Percentiles rank a stretch among this genome's conserved stretches.
Evolutionary conservation across 2,888 invertebrate genomes (phyloP).

Genomic region (Nomada fucata): DNA sequence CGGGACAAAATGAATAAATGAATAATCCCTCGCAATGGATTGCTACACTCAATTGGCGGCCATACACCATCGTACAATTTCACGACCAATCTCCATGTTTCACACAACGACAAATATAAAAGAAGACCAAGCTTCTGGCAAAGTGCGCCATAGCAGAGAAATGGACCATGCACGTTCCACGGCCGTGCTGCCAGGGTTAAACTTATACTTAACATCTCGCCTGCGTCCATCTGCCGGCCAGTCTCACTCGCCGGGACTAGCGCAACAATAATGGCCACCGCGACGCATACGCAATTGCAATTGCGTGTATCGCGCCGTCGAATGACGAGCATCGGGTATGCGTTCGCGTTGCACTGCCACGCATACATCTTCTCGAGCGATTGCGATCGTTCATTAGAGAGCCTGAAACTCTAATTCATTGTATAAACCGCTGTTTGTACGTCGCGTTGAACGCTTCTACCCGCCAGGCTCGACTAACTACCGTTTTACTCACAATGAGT

Average conservation of each 20-base stretch:
- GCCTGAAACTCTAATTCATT: constrained; percentile 47
- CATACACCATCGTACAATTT: too few species aligned
- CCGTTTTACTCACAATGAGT: constrained; percentile 1
- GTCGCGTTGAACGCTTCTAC: constrained; percentile 7
- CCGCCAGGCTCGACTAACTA: constrained; percentile 10
- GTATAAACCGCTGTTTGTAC: constrained; percentile 31
- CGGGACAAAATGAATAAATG: not conserved
- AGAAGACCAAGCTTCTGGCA: constrained; percentile 25
- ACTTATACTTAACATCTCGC: constrained; percentile 55
- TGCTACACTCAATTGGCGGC: too few species aligned
- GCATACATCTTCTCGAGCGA: constrained; percentile 31
- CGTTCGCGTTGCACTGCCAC: constrained; percentile 14
- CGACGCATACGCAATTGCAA: constrained; percentile 40
- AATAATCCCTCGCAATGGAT: not conserved
- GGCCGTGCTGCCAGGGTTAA: constrained; percentile 54
- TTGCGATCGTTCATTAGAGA: constrained; percentile 48
- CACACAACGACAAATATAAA: not conserved
- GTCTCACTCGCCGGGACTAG: constrained; percentile 33
- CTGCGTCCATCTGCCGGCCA: constrained; percentile 43
- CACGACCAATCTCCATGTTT: not conserved
- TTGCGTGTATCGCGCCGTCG: constrained; percentile 39
- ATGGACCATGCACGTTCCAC: constrained; percentile 31
- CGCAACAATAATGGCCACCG: constrained; percentile 57
- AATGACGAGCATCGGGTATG: constrained; percentile 39
- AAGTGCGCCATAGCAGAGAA: constrained; percentile 23